These are phyloP conservation scores for Phymorhynchus buccinoides DNA, from an alignment of 1,140 invertebrate species.

Conservation along the genomic window DNA sequence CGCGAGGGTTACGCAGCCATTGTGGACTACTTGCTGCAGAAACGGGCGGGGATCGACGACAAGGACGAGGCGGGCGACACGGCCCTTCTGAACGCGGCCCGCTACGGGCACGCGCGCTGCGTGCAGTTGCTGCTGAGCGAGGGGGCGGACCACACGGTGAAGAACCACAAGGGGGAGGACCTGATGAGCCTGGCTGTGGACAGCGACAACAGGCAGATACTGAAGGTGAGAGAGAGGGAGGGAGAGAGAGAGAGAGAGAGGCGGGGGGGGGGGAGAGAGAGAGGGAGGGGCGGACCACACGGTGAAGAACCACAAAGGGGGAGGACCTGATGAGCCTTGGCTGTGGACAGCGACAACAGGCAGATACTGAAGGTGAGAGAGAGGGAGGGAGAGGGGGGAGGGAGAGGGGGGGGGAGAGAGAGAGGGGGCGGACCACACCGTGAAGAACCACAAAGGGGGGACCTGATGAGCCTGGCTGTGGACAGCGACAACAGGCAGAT, in stretches of 20 bases:
- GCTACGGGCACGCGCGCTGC: constrained; percentile 52
- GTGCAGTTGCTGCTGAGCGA: constrained; percentile 52
- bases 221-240: constrained; percentile 42
- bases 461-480: constrained; percentile 63
- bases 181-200: constrained; percentile 63
- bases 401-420: constrained; percentile 45
- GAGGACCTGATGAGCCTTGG: constrained; percentile 60
- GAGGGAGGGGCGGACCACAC: constrained; percentile 52
- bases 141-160: constrained; percentile 57
- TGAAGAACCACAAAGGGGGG: constrained; percentile 60
- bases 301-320: constrained; percentile 58
- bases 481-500: constrained; percentile 52
- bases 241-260: constrained; percentile 44
- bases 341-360: constrained; percentile 54
- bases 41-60: constrained; percentile 52
- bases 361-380: constrained; percentile 44
- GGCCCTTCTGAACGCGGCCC: constrained; percentile 61
- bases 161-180: constrained; percentile 63
- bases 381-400: too few relatives aligned
- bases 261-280: constrained; percentile 40
- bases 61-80: constrained; percentile 64
- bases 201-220: constrained; percentile 51
- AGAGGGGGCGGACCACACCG: constrained; percentile 53
- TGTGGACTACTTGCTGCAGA: constrained; percentile 48
- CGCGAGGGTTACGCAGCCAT: constrained; percentile 61